phyloP scores from a whole-genome alignment of 2,888 invertebrate genomes.

The Meloe dianella region DNA sequence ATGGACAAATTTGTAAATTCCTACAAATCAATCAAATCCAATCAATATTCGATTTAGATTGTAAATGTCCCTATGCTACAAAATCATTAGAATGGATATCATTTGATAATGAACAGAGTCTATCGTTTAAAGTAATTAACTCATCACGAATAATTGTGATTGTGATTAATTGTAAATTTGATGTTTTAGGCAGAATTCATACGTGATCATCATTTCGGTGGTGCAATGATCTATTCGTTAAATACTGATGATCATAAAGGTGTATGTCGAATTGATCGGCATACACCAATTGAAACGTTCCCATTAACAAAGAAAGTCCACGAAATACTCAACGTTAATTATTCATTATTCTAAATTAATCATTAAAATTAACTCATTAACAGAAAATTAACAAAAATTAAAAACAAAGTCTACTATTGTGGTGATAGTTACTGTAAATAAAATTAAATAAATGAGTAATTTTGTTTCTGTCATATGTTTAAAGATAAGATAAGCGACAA shows the following conservation, averaged over 20 bases:
- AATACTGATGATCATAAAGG: constrained; percentile 80
- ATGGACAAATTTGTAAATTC: constrained; percentile 74
- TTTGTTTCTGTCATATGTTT: too few species aligned
- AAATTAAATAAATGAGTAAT: neutral
- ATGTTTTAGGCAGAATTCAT: constrained; percentile 61
- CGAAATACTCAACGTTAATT: constrained; percentile 26
- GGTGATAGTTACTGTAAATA: constrained; percentile 9
- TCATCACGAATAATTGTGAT: too few species aligned
- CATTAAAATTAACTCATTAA: neutral
- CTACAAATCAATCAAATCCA: constrained; percentile 63
- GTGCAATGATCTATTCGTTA: constrained; percentile 84
- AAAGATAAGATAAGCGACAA: neutral
- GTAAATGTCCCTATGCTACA: constrained; percentile 79
- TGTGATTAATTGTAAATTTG: constrained; percentile 2
- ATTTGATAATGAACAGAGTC: constrained; percentile 76
- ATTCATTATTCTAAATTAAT: constrained; percentile 25
- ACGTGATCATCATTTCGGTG: constrained; percentile 69
- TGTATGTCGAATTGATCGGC: constrained; percentile 57
- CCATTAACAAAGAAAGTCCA: constrained; percentile 25
- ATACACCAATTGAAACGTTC: constrained; percentile 15
- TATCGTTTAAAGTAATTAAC: constrained; percentile 68
- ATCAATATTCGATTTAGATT: constrained; percentile 69
- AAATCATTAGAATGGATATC: constrained; percentile 80
- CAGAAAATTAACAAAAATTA: neutral
- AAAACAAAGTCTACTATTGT: neutral